Percentiles rank a stretch among this genome's conserved stretches.
Evolutionary conservation across 2,113 vertebrate species (phyloP).

Genomic region (Acanthochromis polyacanthus): DNA sequence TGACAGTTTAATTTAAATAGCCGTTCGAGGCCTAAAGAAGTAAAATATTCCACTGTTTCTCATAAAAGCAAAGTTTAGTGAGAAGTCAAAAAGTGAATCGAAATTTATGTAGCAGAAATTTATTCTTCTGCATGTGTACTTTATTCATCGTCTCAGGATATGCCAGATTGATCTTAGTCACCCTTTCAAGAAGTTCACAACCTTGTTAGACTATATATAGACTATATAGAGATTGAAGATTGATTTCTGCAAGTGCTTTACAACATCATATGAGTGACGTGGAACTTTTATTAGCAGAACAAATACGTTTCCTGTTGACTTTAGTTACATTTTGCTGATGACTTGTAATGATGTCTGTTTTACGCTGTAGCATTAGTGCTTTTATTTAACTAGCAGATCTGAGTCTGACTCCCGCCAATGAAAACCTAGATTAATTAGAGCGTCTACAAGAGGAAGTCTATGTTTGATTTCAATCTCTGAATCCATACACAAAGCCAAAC

Average conservation of each 20-base stretch:
- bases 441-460: constrained; percentile 1
- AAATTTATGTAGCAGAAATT: background rate
- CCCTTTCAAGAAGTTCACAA: background rate
- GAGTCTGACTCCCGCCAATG: background rate
- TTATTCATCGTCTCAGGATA: background rate
- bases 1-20: background rate
- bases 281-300: background rate
- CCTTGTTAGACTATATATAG: background rate
- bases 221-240: no score
- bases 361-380: background rate
- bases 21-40: background rate
- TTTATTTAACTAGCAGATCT: constrained; percentile 8
- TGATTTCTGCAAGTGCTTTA: background rate
- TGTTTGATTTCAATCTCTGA: constrained; percentile 40
- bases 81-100: background rate
- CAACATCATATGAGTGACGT: background rate
- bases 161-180: background rate
- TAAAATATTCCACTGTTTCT: background rate
- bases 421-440: constrained; percentile 25
- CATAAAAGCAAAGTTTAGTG: background rate
- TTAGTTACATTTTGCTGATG: background rate
- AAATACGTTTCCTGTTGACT: background rate
- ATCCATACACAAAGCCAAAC: constrained; percentile 33
- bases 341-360: background rate
- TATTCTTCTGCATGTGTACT: no score